Conservation (phyloP, 2,797 vertebrate species). For the Melanotaenia pygmaea region DNA sequence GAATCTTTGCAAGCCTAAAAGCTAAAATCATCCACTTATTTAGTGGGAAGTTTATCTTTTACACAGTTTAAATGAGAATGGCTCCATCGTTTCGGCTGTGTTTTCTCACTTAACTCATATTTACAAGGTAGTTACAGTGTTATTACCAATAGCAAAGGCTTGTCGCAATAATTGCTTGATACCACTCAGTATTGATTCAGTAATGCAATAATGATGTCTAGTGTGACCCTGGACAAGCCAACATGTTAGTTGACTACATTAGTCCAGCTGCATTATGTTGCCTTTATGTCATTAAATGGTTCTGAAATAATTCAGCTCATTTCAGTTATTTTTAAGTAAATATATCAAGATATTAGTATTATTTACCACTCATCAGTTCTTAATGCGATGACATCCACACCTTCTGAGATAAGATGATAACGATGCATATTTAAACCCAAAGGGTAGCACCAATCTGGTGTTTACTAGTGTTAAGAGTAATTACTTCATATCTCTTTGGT, state of each 20-base stretch:
- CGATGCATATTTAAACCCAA: conserved; percentile 6
- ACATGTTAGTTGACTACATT: too few relatives aligned
- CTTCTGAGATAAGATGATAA: neutral
- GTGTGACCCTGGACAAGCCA: too few relatives aligned
- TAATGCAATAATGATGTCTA: too few relatives aligned
- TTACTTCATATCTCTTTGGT: conserved; percentile 11
- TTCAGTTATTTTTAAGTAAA: neutral
- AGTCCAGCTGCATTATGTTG: too few relatives aligned
- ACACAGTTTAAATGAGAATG: neutral
- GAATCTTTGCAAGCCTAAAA: neutral
- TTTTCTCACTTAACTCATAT: neutral
- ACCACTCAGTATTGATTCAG: neutral
- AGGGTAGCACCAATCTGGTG: conserved; percentile 4
- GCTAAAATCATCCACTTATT: neutral
- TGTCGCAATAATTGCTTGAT: neutral
- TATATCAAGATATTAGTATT: neutral
- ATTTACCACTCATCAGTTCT: neutral
- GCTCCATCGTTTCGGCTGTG: neutral
- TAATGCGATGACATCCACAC: neutral
- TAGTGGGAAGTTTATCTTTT: neutral
- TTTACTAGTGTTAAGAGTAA: conserved; percentile 12
- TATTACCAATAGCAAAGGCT: conserved; percentile 2
- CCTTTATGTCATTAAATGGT: neutral
- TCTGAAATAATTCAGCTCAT: neutral
- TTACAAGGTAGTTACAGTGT: neutral